phyloP scores from a whole-genome alignment of 53 echinoderm and acorn worm species.

The Apostichopus leukothele region DNA sequence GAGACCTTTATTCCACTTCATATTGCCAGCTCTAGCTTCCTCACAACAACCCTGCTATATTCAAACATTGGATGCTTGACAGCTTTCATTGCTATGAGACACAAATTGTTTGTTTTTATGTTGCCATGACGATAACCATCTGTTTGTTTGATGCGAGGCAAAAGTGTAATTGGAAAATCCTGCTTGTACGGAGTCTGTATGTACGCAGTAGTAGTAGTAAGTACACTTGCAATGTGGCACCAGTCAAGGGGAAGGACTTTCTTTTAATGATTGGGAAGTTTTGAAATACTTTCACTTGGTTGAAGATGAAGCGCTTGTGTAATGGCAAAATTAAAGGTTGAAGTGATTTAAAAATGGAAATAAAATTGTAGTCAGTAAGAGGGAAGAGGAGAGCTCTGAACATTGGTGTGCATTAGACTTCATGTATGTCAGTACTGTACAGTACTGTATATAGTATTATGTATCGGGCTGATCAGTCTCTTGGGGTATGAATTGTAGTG shows the following conservation, averaged over 20 bases:
- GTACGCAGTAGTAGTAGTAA: background rate
- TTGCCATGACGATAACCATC: constrained; percentile 33
- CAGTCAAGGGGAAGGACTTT: background rate
- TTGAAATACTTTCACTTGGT: background rate
- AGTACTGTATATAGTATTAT: too few relatives aligned
- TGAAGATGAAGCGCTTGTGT: background rate
- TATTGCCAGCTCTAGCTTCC: too few relatives aligned
- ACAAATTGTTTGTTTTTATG: constrained; percentile 41
- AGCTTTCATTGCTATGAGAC: constrained; percentile 35
- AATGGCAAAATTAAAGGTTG: too few relatives aligned
- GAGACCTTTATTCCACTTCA: too few relatives aligned
- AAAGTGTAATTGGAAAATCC: constrained; percentile 42
- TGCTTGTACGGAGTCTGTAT: background rate
- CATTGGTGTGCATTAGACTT: too few relatives aligned
- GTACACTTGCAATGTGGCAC: too few relatives aligned
- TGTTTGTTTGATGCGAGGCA: constrained; percentile 35
- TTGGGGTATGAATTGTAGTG: too few relatives aligned
- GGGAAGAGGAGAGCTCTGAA: too few relatives aligned
- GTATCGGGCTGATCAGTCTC: too few relatives aligned
- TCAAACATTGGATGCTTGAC: background rate
- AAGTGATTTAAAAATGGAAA: too few relatives aligned
- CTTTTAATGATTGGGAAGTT: background rate
- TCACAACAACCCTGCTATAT: background rate
- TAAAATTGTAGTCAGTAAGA: too few relatives aligned
- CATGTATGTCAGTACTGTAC: too few relatives aligned